phyloP scores from a whole-genome alignment of 2,888 invertebrate genomes.

The Cancer borealis region DNA sequence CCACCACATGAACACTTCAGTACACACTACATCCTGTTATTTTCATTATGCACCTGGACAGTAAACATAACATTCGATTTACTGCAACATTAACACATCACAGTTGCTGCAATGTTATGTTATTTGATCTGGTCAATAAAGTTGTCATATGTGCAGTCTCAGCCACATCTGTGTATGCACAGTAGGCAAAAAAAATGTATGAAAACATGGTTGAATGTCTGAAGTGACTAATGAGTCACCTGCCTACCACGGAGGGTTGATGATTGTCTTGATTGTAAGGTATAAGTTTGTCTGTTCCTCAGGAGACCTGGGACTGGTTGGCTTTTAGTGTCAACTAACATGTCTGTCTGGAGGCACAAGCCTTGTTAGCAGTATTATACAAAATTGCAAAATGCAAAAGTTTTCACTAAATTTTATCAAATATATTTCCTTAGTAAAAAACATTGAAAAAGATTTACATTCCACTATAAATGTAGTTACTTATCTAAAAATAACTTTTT shows the following conservation, averaged over 20 bases:
- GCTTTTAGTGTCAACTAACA: background rate
- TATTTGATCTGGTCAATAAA: background rate
- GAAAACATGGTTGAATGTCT: background rate
- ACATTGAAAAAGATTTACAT: background rate
- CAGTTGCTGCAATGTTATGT: background rate
- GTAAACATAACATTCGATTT: background rate
- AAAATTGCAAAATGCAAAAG: background rate
- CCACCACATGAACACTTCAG: conserved; percentile 6
- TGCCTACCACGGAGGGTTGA: background rate
- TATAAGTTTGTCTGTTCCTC: conserved; percentile 4
- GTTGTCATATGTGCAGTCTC: background rate
- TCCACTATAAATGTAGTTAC: background rate
- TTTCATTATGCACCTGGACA: background rate
- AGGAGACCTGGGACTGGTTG: background rate
- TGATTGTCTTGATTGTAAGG: background rate
- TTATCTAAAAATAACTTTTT: background rate
- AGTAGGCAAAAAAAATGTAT: background rate
- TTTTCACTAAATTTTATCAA: background rate
- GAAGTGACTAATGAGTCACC: background rate
- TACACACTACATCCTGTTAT: background rate
- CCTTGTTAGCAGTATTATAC: background rate
- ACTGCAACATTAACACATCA: background rate
- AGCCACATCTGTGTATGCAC: background rate
- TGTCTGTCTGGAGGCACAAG: background rate
- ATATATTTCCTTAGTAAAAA: background rate